phyloP scores from a whole-genome alignment of 2,888 invertebrate species.

The Chelonus formosanus region DNA sequence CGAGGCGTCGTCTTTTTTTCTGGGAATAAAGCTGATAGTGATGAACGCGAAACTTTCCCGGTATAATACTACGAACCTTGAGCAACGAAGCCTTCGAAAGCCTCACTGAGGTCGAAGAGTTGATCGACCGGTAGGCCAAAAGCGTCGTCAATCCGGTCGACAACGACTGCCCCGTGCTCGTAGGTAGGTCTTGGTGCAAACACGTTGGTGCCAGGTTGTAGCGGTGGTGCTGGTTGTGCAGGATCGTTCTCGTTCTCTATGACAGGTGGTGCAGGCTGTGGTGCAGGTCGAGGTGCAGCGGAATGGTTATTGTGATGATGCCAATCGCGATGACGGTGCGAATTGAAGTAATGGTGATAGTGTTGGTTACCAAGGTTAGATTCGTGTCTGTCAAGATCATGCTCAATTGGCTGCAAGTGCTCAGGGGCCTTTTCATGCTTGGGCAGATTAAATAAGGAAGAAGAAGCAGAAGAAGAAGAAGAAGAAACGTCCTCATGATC shows the following conservation, averaged over 20 bases:
- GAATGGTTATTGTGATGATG: slow-evolving; percentile 39
- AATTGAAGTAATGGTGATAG: slow-evolving; percentile 50
- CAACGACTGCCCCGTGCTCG: slow-evolving; percentile 63
- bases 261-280: slow-evolving; percentile 57
- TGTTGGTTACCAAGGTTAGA: slow-evolving; percentile 54
- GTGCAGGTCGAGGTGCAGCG: slow-evolving; percentile 47
- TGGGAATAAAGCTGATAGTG: too few relatives aligned
- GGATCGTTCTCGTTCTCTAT: slow-evolving; percentile 56
- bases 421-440: slow-evolving; percentile 60
- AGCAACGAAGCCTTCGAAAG: slow-evolving; percentile 73
- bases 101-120: slow-evolving; percentile 72
- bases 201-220: slow-evolving; percentile 53
- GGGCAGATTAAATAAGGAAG: slow-evolving; percentile 47
- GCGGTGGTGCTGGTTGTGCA: slow-evolving; percentile 43
- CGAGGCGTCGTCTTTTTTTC: not conserved
- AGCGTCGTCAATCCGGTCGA: slow-evolving; percentile 69
- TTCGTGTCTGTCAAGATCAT: slow-evolving; percentile 51
- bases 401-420: slow-evolving; percentile 56
- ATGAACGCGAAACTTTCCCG: slow-evolving; percentile 44
- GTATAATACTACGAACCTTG: slow-evolving; percentile 69
- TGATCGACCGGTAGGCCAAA: slow-evolving; percentile 68
- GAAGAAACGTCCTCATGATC: slow-evolving; percentile 36
- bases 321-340: slow-evolving; percentile 45
- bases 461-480: slow-evolving; percentile 49
- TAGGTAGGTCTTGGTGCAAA: slow-evolving; percentile 62